Evolutionary conservation across 2,113 vertebrate genomes (phyloP).

Genomic region (Isurus oxyrinchus): DNA sequence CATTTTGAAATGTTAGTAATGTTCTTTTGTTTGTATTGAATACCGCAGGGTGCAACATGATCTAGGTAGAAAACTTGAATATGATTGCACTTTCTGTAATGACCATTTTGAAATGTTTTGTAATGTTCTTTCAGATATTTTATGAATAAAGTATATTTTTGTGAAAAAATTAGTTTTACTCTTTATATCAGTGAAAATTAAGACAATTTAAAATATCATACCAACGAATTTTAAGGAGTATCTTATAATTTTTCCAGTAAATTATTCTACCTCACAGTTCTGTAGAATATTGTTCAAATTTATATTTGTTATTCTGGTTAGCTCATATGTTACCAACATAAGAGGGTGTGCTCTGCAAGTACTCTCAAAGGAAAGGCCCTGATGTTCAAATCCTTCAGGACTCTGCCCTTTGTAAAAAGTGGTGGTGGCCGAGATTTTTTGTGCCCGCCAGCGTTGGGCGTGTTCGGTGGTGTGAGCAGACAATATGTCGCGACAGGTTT

Average conservation of each 20-base stretch:
- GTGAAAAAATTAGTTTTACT: neutral
- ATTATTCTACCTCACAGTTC: neutral
- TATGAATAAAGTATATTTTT: neutral
- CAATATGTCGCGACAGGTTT: too few species aligned
- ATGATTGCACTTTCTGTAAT: too few species aligned
- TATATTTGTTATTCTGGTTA: neutral
- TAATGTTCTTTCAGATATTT: too few species aligned
- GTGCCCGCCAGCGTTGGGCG: too few species aligned
- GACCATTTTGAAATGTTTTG: too few species aligned
- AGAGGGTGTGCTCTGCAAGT: slow-evolving; percentile 2
- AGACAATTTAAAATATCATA: neutral
- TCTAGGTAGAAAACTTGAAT: too few species aligned
- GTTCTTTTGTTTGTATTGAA: too few species aligned
- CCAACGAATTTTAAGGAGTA: too few species aligned
- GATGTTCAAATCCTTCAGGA: neutral
- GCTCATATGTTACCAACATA: slow-evolving; percentile 13
- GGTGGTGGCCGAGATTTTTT: too few species aligned
- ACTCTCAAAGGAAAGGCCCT: neutral
- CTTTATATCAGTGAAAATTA: neutral
- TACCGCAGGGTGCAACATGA: too few species aligned
- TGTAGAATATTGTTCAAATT: neutral
- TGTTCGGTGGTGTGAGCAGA: too few species aligned
- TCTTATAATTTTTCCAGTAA: neutral
- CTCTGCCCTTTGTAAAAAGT: neutral
- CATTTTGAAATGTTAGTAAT: too few species aligned